Evolutionary conservation across 2,888 invertebrate species (phyloP).

Genomic region (Trachelus stipa): DNA sequence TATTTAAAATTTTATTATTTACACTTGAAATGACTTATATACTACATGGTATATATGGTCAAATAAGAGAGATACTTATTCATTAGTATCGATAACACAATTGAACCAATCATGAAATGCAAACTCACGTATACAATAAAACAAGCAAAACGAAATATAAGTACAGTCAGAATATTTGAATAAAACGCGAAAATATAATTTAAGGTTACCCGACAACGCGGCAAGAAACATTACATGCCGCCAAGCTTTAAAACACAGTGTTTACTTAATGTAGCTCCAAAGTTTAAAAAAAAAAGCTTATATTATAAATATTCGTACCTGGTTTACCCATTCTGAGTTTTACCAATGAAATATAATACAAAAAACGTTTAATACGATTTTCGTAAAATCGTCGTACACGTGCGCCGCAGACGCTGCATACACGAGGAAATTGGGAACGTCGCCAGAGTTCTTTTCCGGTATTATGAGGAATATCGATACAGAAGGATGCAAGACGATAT

Average conservation of each 20-base stretch:
- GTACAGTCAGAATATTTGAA: background rate
- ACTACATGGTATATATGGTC: too few relatives aligned
- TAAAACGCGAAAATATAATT: background rate
- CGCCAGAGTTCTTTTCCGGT: background rate
- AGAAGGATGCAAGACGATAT: background rate
- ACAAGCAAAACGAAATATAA: background rate
- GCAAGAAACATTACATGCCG: conserved; percentile 15
- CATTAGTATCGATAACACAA: background rate
- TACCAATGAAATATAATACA: conserved; percentile 16
- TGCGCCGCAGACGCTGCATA: conserved; percentile 13
- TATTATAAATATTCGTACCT: conserved; percentile 48
- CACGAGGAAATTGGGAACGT: conserved; percentile 1
- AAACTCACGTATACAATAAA: background rate
- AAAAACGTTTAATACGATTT: conserved; percentile 10
- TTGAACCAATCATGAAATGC: too few relatives aligned
- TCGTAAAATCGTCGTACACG: conserved; percentile 13
- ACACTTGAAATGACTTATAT: too few relatives aligned
- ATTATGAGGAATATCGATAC: background rate
- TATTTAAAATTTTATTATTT: too few relatives aligned
- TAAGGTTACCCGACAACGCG: conserved; percentile 33
- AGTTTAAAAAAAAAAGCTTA: conserved; percentile 5
- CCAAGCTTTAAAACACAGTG: background rate
- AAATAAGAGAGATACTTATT: background rate
- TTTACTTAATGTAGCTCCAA: background rate
- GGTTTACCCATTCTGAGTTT: conserved; percentile 65